Evolutionary conservation across 2,797 vertebrate genomes (phyloP), one percentile per base, ranked within the genome.

Genomic region (Malacoraja senta): DNA sequence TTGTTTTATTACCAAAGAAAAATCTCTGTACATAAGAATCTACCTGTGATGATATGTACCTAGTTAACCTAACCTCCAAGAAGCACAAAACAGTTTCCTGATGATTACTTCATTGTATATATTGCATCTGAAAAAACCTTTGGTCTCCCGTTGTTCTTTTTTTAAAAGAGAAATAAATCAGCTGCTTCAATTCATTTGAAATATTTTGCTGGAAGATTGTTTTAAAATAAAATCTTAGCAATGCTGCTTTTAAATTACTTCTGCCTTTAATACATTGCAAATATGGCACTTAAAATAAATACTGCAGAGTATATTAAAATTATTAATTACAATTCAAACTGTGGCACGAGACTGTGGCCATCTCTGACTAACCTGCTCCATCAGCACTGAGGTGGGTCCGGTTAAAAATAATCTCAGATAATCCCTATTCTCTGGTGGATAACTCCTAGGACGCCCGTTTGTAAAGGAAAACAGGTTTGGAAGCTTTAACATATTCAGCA

Each of bases 381-480:
- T 74, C 94, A 94, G 94, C 95, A 96, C 95, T 94, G 95, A 96
- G 95, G 95, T 96, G 95, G 95, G 95, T 96, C 95, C 94, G 93
- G 94, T 94, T 94, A 96, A 94, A 96, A 96, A 96, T 95, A 96
- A 95, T 94, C 95, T 95, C 94, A 95, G 94, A 94, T 94, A 95
- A 95, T 94, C 95, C 93, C 94, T 95, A 96, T 95, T 94, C 38
- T 93, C 95, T 94, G 94, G 95, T 95, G 95, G 95, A 95, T 94
- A 94, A 93, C 94, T 96, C 95, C 95, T 93, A 93, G 94, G 93
- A 95, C 95, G 94, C 95, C 94, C 95, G 94, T 93, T 93, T 65
- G 94, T 94, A 95, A 95, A 96, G 95, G 95, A 94, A 96, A 95
- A 95, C 94, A 94, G 94, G 94, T 95, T 95, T 95, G 95, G 95